Conservation (phyloP, 2,113 vertebrate genomes). For the Seriola rivoliana region DNA sequence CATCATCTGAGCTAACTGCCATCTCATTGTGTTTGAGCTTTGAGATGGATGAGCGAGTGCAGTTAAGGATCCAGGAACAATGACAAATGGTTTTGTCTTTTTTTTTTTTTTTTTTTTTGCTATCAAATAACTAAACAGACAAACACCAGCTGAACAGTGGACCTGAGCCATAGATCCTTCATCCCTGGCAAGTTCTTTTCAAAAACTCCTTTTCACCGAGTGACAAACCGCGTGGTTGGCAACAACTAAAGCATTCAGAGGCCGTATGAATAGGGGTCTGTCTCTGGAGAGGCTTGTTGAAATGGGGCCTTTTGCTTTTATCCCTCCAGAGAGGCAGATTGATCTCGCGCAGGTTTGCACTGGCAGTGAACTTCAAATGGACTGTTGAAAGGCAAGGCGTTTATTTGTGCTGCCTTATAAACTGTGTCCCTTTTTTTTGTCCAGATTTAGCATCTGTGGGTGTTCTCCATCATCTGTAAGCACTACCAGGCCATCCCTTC, state of each 20-base stretch:
- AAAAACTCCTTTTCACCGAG: slow-evolving; percentile 65
- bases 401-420: slow-evolving; percentile 65
- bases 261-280: slow-evolving; percentile 75
- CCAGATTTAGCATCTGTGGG: slow-evolving; percentile 62
- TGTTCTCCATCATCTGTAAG: slow-evolving; percentile 42
- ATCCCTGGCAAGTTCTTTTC: slow-evolving; percentile 44
- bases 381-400: slow-evolving; percentile 65
- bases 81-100: slow-evolving; percentile 43
- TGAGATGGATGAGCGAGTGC: slow-evolving; percentile 55
- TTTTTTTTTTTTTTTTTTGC: slow-evolving; percentile 13
- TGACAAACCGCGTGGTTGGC: slow-evolving; percentile 76
- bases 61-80: slow-evolving; percentile 40
- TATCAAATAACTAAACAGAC: slow-evolving; percentile 52
- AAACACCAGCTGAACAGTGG: slow-evolving; percentile 54
- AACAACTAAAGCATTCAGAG: slow-evolving; percentile 74
- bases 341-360: slow-evolving; percentile 69
- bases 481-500: not conserved
- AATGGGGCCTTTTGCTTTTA: slow-evolving; percentile 71
- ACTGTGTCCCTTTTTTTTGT: slow-evolving; percentile 38
- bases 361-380: slow-evolving; percentile 71
- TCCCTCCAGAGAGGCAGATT: slow-evolving; percentile 64
- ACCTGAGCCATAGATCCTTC: slow-evolving; percentile 63
- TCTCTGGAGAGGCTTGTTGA: slow-evolving; percentile 75
- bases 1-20: slow-evolving; percentile 53
- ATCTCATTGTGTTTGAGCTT: slow-evolving; percentile 59